Evolutionary conservation across 2,113 vertebrate species (phyloP), one percentile per base, ranked within the genome.

Genomic region (Alligator sinensis): DNA sequence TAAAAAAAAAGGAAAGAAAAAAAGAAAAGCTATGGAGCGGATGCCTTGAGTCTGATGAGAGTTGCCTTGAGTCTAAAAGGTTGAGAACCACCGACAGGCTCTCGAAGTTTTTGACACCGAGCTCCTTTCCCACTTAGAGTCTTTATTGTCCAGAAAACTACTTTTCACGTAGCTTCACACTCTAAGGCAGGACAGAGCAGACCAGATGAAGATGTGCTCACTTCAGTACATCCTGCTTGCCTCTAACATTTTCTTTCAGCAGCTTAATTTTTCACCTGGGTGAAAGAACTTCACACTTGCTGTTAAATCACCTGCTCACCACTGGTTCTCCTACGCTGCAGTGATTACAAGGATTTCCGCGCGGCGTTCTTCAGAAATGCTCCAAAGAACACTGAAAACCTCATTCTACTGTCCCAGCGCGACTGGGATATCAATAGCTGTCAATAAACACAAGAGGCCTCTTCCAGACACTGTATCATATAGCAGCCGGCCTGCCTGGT

Each of bases 381-480:
- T 81, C 4, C 12, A 12, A 55, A 28, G 54, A 22, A 38, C 75
- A 84, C 19, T 77, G 77, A 83, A 94, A 90, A 81, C 38, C 25
- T 79, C 82, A 3, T 60, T 38, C 55, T 22, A 78, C 68, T 88
- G 80, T 94, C 74, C 88, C 3, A 0, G 70, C 63, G 10, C 90
- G 70, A 93, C 68, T 2, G n/a, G 27, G 15, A 0, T 79, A 92
- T 92, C 96, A 80, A 57, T 80, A 89, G 78, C 55, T 89, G 80
- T 76, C 85, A 63, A 80, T 84, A 89, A 86, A 82, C 60, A 82
- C 70, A 61, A 90, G 47, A 94, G 90, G 81, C 78, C 61, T 89
- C 84, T 38, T 75, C 77, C 88, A 86, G 90, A 86, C 80, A 84
- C 82, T 11, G 1, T 8, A 89, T 84, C 90, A 0, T 14, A 80